These are phyloP conservation scores for Brotogeris chrysoptera DNA, from an alignment of 2,797 vertebrate species.

Conservation along the genomic window DNA sequence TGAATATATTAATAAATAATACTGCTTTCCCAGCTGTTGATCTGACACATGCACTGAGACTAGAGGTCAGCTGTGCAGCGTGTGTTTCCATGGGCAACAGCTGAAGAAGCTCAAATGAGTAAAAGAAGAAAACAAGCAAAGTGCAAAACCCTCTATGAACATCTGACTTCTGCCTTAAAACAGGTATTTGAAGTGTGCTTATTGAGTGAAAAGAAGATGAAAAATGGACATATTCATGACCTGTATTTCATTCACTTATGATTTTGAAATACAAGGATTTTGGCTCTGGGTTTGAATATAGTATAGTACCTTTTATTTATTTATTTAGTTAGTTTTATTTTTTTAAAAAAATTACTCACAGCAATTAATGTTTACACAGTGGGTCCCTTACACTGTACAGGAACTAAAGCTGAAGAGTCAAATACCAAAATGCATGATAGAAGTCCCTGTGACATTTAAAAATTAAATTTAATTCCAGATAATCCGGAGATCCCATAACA, in stretches of 20 bases:
- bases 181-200: neutral
- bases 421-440: neutral
- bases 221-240: neutral
- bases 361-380: neutral
- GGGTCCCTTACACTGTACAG: neutral
- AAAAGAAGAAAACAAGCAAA: constrained; percentile 6
- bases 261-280: neutral
- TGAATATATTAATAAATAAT: neutral
- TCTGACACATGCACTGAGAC: neutral
- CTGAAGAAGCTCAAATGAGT: constrained; percentile 25
- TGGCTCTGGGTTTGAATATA: neutral
- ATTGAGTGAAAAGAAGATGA: neutral
- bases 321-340: neutral
- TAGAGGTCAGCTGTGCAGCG: neutral
- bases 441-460: neutral
- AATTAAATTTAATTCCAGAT: neutral
- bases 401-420: neutral
- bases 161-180: neutral
- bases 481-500: neutral
- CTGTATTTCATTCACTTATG: neutral
- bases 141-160: neutral
- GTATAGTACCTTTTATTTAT: neutral
- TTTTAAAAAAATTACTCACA: neutral
- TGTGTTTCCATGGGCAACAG: constrained; percentile 30
- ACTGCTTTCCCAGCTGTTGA: constrained; percentile 14